Evolutionary conservation across 2,888 invertebrate genomes (phyloP), one percentile per base, ranked within the genome.

Genomic region (Caenorhabditis drosophilae): DNA sequence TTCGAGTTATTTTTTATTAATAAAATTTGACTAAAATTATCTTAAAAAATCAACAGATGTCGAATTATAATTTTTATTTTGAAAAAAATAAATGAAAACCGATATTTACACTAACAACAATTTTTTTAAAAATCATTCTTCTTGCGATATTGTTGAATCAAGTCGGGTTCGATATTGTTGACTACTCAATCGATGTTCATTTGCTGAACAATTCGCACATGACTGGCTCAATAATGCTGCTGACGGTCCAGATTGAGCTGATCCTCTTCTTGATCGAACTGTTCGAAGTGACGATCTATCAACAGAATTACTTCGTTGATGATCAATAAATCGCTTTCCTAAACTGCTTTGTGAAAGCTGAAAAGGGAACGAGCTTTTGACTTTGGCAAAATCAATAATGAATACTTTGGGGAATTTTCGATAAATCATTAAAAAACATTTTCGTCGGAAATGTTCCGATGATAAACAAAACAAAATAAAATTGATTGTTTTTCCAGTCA

Each of bases 391-490:
- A 18, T 46, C 6, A 51, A 48, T 26, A 15, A 41, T 18, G 22
- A 6, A 11, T 7, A 79, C 80, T 62, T 70, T 62, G 31, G 79
- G 79, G 56, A 79, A 81, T 55, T 78, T 81, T 26, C 75, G 35
- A 16, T 76, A 64, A 23, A 78, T 69, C n/a, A 78, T 59, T 7
- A 68, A 57, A 26, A 74, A 59, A 54, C 80, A 81, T 50, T 78
- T 79, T 15, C 75, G 52, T 25, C 81, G 67, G 46, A 81, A 82
- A 64, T 81, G 76, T n/a, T 75, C 76, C 0, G 80, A 81, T 18
- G 79, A 79, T 7, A 80, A 59, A 48, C 81, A 82, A 59, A 82
- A 82, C 7, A 82, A 64, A 9, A 79, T 69, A 50, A 82, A 82
- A 55, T 82, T 82, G 40, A 78, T 70, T 7, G 79, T 78, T 59